Conservation (phyloP, 2,888 invertebrate species). For the Chrysina gloriosa region DNA sequence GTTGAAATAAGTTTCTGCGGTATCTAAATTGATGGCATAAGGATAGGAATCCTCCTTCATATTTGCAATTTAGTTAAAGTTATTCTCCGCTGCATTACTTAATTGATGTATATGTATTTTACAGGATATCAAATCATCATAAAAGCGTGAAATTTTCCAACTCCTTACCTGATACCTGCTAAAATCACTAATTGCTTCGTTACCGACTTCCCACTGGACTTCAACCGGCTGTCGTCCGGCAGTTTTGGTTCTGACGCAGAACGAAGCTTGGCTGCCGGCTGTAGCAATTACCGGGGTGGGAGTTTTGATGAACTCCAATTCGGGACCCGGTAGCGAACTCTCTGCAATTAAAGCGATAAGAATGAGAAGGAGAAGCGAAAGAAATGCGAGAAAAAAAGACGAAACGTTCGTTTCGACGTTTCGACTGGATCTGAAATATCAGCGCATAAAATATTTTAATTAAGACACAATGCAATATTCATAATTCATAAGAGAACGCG, state of each 20-base stretch:
- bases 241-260: conserved; percentile 69
- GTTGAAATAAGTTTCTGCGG: too few species aligned
- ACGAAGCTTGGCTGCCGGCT: conserved; percentile 67
- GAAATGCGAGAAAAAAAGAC: not conserved
- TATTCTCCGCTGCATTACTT: too few species aligned
- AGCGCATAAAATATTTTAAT: conserved; percentile 5
- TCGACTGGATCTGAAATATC: not conserved
- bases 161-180: conserved; percentile 55
- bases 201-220: conserved; percentile 71
- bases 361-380: not conserved
- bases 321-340: conserved; percentile 33
- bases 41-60: too few species aligned
- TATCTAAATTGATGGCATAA: too few species aligned
- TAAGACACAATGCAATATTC: conserved; percentile 23
- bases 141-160: not conserved
- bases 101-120: too few species aligned
- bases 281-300: conserved; percentile 68
- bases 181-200: conserved; percentile 55
- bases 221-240: conserved; percentile 60
- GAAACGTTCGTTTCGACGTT: not conserved
- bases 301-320: conserved; percentile 67
- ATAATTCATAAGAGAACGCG: conserved; percentile 7
- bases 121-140: not conserved
- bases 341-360: conserved; percentile 29
- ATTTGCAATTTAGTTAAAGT: too few species aligned